Evolutionary conservation across 2,113 vertebrate species (phyloP).

Genomic region (human): DNA sequence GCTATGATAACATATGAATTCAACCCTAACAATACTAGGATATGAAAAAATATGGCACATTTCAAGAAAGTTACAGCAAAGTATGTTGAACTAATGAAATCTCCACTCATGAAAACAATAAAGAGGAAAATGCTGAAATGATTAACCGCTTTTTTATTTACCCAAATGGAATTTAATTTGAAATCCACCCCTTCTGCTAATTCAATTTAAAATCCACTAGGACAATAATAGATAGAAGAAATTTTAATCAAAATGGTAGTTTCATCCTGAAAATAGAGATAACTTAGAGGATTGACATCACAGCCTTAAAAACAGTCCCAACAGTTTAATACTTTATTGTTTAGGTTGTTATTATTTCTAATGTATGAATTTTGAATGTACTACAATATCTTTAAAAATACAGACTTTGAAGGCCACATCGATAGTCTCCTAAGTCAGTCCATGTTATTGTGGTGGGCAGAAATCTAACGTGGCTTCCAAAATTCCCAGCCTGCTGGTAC

Average conservation of each 20-base stretch:
- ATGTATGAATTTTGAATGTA: slow-evolving; percentile 10
- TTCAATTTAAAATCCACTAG: slow-evolving; percentile 52
- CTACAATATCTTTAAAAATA: slow-evolving; percentile 4
- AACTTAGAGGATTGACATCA: background rate
- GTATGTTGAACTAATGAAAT: slow-evolving; percentile 18
- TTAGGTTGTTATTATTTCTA: slow-evolving; percentile 44
- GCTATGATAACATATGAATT: slow-evolving; percentile 47
- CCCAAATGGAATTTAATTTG: slow-evolving; percentile 60
- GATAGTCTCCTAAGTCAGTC: background rate
- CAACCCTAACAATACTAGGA: slow-evolving; percentile 21
- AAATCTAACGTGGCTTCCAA: background rate
- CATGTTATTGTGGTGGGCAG: background rate
- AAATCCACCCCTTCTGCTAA: slow-evolving; percentile 40
- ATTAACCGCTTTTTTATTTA: slow-evolving; percentile 26
- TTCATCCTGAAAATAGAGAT: slow-evolving; percentile 53
- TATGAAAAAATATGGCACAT: slow-evolving; percentile 9
- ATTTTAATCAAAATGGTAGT: slow-evolving; percentile 50
- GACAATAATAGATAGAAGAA: background rate
- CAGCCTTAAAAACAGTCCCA: slow-evolving; percentile 17
- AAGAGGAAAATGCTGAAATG: slow-evolving; percentile 43
- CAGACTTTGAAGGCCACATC: background rate
- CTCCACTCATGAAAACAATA: slow-evolving; percentile 43
- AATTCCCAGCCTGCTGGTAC: background rate
- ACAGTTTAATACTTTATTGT: background rate
- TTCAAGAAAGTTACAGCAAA: slow-evolving; percentile 37